Percentiles rank a stretch among this genome's conserved stretches.
These are phyloP conservation scores for Arrhamphus sclerolepis DNA, from an alignment of 2,797 vertebrate genomes.

Conservation along the genomic window DNA sequence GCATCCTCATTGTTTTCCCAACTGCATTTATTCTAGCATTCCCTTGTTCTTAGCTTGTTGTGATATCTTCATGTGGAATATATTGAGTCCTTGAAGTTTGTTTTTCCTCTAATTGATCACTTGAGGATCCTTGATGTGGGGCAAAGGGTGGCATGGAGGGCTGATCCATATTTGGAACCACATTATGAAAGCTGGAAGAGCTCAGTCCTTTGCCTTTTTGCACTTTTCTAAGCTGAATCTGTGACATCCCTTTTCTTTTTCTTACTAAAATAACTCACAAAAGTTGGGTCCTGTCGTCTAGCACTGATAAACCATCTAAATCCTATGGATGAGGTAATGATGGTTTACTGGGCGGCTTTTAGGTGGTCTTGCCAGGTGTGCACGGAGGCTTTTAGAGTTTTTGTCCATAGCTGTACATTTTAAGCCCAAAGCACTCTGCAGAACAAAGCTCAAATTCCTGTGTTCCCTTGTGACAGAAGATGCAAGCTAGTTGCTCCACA, in stretches of 20 bases:
- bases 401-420: conserved; percentile 24
- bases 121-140: conserved; percentile 46
- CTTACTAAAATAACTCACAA: conserved; percentile 48
- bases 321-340: conserved; percentile 36
- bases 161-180: conserved; percentile 34
- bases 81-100: conserved; percentile 35
- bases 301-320: conserved; percentile 48
- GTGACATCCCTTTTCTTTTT: conserved; percentile 23
- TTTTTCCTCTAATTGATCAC: conserved; percentile 48
- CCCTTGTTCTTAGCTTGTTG: conserved; percentile 19
- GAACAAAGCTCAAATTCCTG: conserved; percentile 32
- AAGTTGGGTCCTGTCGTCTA: conserved; percentile 53
- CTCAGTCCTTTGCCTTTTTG: conserved; percentile 24
- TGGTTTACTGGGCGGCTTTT: conserved; percentile 23
- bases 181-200: conserved; percentile 65
- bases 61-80: conserved; percentile 30
- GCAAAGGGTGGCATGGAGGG: conserved; percentile 40
- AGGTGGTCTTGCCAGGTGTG: conserved; percentile 19
- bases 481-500: conserved; percentile 31
- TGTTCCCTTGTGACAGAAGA: conserved; percentile 22
- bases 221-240: conserved; percentile 36
- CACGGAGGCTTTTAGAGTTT: conserved; percentile 30
- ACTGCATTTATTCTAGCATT: conserved; percentile 1
- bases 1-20: conserved; percentile 3
- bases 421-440: conserved; percentile 11